phyloP scores from a whole-genome alignment of 2,888 invertebrate genomes.

The Anaspis maculata region DNA sequence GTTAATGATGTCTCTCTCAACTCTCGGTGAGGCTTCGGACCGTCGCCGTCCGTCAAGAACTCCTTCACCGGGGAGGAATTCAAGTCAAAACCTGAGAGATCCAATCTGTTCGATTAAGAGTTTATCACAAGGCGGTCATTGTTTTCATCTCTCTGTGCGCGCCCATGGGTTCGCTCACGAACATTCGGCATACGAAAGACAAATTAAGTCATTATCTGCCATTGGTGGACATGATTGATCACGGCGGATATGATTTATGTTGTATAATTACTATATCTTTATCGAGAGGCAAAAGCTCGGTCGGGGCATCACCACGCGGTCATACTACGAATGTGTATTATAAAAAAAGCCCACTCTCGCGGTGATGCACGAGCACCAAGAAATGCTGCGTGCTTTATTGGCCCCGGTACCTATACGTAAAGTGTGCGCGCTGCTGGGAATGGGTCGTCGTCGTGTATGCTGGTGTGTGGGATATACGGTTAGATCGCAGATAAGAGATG shows the following conservation, averaged over 20 bases:
- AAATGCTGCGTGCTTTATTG: too few species aligned
- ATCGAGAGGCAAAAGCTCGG: too few species aligned
- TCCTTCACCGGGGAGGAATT: slow-evolving; percentile 5
- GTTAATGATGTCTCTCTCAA: slow-evolving; percentile 8
- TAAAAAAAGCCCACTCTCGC: too few species aligned
- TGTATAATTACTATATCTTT: slow-evolving; percentile 30
- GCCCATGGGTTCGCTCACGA: slow-evolving; percentile 22
- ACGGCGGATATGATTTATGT: slow-evolving; percentile 34
- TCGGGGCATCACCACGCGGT: too few species aligned
- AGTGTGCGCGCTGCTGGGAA: too few species aligned
- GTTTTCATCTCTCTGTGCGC: slow-evolving; percentile 21
- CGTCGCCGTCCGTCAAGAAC: slow-evolving; percentile 1
- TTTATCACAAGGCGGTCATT: slow-evolving; percentile 26
- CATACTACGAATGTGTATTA: too few species aligned
- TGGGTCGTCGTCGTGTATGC: too few species aligned
- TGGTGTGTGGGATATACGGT: too few species aligned
- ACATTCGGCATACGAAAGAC: slow-evolving; percentile 24
- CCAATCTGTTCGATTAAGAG: slow-evolving; percentile 9
- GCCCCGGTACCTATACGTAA: too few species aligned
- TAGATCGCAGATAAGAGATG: too few species aligned
- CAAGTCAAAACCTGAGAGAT: slow-evolving; percentile 15
- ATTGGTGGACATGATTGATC: slow-evolving; percentile 32
- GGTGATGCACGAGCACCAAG: too few species aligned
- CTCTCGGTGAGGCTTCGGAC: neutral
- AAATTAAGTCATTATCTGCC: slow-evolving; percentile 35